Evolutionary conservation across 2,888 invertebrate species (phyloP).

Genomic region (Gisinianus flammeolus): DNA sequence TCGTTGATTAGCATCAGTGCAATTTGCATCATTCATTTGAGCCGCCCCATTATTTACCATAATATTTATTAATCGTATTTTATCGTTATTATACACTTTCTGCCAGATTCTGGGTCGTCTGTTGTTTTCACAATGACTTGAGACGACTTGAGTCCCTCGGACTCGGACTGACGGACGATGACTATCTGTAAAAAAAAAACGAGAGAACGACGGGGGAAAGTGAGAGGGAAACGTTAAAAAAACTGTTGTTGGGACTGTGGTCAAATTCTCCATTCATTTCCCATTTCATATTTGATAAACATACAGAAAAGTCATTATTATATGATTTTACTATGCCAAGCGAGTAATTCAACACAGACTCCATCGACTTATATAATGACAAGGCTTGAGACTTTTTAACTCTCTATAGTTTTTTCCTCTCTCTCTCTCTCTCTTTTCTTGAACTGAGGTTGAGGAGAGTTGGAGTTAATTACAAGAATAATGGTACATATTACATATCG

Average conservation of each 20-base stretch:
- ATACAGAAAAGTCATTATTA: not conserved
- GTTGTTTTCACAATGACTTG: too few species aligned
- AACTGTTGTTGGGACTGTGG: too few species aligned
- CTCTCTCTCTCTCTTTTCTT: not conserved
- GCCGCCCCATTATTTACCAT: conserved; percentile 37
- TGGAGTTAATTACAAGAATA: not conserved
- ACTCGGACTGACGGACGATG: too few species aligned
- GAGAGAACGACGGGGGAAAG: too few species aligned
- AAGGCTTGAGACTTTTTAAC: conserved; percentile 20
- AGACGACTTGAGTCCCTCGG: too few species aligned
- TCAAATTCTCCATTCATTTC: not conserved
- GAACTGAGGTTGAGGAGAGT: not conserved
- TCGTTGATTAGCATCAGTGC: conserved; percentile 29
- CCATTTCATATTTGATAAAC: too few species aligned
- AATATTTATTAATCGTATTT: conserved; percentile 40
- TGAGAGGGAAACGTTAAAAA: too few species aligned
- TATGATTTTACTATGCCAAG: not conserved
- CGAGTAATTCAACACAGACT: not conserved
- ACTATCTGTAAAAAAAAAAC: too few species aligned
- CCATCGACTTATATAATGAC: conserved; percentile 27
- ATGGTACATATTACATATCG: not conserved
- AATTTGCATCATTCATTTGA: conserved; percentile 26
- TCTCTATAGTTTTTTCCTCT: conserved; percentile 6
- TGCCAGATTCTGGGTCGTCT: conserved; percentile 14
- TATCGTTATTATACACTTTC: conserved; percentile 24